These are phyloP conservation scores for Ascidia mentula DNA, from an alignment of 23 tunicate genomes.

Conservation along the genomic window DNA sequence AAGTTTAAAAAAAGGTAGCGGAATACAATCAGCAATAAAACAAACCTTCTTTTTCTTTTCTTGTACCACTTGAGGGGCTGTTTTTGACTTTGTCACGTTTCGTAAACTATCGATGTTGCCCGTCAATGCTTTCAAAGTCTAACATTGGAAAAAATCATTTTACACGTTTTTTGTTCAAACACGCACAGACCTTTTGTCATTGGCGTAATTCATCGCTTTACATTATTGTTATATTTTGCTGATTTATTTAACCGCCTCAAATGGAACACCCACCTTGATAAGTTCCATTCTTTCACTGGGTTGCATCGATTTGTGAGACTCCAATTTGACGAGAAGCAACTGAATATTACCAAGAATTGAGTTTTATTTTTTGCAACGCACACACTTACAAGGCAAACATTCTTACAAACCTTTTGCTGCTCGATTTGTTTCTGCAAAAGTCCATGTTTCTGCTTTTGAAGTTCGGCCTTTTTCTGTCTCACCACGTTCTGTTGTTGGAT, in stretches of 20 bases:
- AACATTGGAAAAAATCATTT: constrained; percentile 9
- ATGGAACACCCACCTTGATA: constrained; percentile 44
- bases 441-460: constrained; percentile 69
- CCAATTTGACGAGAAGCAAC: constrained; percentile 57
- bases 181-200: no score
- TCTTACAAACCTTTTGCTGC: constrained; percentile 58
- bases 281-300: constrained; percentile 62
- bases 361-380: neutral
- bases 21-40: neutral
- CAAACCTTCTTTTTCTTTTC: constrained; percentile 53
- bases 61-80: constrained; percentile 18
- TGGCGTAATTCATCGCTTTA: no score
- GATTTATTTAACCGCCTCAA: no score
- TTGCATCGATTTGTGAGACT: constrained; percentile 38
- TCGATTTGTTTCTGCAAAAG: constrained; percentile 67
- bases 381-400: neutral
- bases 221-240: no score
- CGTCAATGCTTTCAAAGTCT: constrained; percentile 57
- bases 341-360: no score
- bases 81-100: constrained; percentile 15
- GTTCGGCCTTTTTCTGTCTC: constrained; percentile 64
- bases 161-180: no score
- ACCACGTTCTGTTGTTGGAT: constrained; percentile 44
- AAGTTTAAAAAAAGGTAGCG: neutral
- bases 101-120: constrained; percentile 73